These are phyloP conservation scores for Adelosebastes latens DNA, from an alignment of 2,797 vertebrate genomes.

Conservation along the genomic window DNA sequence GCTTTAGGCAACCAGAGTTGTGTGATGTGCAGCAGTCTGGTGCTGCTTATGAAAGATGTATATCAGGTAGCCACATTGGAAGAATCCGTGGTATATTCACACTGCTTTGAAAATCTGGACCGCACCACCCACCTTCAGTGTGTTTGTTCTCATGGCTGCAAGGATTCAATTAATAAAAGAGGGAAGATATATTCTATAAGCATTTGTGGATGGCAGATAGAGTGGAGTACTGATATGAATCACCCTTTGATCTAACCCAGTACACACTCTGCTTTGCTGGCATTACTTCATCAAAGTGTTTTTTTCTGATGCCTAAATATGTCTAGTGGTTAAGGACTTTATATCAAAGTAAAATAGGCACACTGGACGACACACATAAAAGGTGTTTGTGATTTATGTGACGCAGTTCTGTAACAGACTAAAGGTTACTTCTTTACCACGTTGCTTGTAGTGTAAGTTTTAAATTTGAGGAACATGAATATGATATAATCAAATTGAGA, in stretches of 20 bases:
- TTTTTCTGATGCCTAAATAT: slow-evolving; percentile 10
- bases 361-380: not conserved
- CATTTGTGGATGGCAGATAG: slow-evolving; percentile 4
- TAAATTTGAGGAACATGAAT: too few species aligned
- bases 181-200: not conserved
- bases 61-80: not conserved
- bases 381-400: not conserved
- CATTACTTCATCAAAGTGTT: slow-evolving; percentile 29
- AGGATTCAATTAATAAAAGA: slow-evolving; percentile 24
- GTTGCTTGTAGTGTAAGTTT: not conserved
- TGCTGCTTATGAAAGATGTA: slow-evolving; percentile 11
- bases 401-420: not conserved
- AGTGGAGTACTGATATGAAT: slow-evolving; percentile 13
- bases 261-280: slow-evolving; percentile 7
- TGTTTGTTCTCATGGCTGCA: not conserved
- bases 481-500: too few species aligned
- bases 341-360: slow-evolving; percentile 18
- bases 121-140: not conserved
- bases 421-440: not conserved
- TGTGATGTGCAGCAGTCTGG: not conserved
- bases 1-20: not conserved
- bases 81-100: not conserved
- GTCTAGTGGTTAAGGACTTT: slow-evolving; percentile 7
- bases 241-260: slow-evolving; percentile 38
- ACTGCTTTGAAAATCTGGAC: slow-evolving; percentile 3